A percentile compares a stretch with the other conserved stretches of the same genome.
Evolutionary conservation across 2,797 vertebrate genomes (phyloP).

Genomic region (Jordanella pulchra): DNA sequence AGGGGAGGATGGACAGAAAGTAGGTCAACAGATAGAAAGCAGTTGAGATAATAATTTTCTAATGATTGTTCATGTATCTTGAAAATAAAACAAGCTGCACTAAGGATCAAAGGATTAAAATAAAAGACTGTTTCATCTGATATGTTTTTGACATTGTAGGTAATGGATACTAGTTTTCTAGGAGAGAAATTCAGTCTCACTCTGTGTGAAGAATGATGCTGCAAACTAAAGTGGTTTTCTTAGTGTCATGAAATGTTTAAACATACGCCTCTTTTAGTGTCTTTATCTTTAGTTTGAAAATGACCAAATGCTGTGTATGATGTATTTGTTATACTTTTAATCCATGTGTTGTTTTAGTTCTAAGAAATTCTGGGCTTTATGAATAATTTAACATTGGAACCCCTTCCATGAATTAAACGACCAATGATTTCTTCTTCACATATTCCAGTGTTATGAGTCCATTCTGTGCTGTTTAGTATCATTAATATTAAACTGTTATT

Average conservation of each 20-base stretch:
- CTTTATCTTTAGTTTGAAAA: background rate
- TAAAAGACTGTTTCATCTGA: background rate
- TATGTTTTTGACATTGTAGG: background rate
- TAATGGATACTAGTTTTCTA: background rate
- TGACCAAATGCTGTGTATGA: no score
- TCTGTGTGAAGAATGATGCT: background rate
- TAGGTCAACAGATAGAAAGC: background rate
- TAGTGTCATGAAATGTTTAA: background rate
- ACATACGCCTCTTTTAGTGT: background rate
- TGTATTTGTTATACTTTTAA: background rate
- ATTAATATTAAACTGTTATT: accelerated
- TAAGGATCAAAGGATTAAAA: background rate
- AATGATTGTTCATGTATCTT: background rate
- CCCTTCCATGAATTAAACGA: background rate
- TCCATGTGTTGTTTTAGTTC: background rate
- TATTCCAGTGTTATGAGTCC: background rate
- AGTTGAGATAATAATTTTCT: background rate
- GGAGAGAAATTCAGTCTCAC: background rate
- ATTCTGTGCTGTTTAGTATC: background rate
- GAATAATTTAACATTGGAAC: background rate
- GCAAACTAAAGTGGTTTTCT: no score
- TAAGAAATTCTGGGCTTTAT: background rate
- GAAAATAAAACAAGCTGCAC: background rate
- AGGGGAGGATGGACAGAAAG: background rate
- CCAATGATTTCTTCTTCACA: background rate